Conservation (phyloP, 2,113 vertebrate species). For the Eurystomus gularis region DNA sequence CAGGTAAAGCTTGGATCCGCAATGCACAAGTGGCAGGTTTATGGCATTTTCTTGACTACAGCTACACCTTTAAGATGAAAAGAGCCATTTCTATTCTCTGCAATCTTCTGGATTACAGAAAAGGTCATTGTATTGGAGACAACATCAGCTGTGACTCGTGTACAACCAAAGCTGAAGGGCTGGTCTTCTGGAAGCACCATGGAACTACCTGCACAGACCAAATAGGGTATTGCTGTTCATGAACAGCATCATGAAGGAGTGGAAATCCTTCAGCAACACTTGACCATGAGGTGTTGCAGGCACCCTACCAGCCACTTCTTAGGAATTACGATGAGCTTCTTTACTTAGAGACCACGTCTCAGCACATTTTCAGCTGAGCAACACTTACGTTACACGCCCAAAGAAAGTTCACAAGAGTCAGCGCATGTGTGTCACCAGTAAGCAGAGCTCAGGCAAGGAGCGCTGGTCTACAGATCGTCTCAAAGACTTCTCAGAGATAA, state of each 20-base stretch:
- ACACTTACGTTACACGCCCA: background rate
- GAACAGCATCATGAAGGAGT: too few relatives aligned
- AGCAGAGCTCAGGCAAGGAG: background rate
- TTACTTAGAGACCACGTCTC: background rate
- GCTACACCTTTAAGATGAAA: background rate
- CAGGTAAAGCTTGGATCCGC: background rate
- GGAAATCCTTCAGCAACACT: too few relatives aligned
- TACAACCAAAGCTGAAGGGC: accelerated
- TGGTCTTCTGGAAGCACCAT: background rate
- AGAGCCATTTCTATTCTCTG: background rate
- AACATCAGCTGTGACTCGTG: accelerated
- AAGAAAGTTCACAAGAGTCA: background rate
- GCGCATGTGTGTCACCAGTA: background rate
- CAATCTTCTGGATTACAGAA: background rate
- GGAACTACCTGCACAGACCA: background rate
- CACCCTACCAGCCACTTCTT: background rate
- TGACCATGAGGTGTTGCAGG: background rate
- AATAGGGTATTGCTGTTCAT: accelerated
- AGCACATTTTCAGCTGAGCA: background rate
- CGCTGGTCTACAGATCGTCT: background rate
- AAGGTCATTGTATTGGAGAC: background rate
- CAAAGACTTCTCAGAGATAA: background rate
- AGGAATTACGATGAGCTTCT: background rate
- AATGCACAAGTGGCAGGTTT: background rate
- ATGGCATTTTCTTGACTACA: background rate